These are phyloP conservation scores for Pseudochirops corinnae DNA, from an alignment of 2,797 vertebrate species.

Conservation along the genomic window DNA sequence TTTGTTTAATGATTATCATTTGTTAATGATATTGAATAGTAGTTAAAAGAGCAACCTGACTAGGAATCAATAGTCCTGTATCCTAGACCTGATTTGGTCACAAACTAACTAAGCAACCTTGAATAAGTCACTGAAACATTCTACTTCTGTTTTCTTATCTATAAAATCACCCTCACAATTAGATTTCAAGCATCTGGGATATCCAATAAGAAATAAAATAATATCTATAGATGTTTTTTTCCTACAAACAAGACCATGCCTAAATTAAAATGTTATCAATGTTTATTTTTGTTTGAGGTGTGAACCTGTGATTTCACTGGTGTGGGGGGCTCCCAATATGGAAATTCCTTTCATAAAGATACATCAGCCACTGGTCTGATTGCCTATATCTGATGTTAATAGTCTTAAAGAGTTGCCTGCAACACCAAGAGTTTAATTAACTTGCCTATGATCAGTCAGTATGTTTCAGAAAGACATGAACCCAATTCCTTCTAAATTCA, in stretches of 20 bases:
- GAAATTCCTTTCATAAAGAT: not conserved
- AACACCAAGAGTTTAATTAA: not conserved
- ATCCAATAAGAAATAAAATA: not conserved
- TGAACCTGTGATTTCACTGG: not conserved
- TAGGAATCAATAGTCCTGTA: not conserved
- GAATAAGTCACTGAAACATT: not conserved
- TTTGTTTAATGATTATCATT: not conserved
- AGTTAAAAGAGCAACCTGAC: not conserved
- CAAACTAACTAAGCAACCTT: not conserved
- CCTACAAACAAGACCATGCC: not conserved
- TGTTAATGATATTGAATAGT: not conserved
- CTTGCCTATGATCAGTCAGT: not conserved
- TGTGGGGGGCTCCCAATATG: not conserved
- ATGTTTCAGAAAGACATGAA: not conserved
- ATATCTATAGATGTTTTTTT: not conserved
- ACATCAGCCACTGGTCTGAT: not conserved
- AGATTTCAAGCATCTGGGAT: not conserved
- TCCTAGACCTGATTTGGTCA: not conserved
- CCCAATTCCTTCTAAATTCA: not conserved
- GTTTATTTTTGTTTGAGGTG: not conserved
- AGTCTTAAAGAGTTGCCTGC: not conserved
- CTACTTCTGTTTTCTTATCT: not conserved
- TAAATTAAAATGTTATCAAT: not conserved
- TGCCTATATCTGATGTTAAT: not conserved
- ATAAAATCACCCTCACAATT: not conserved